Percentiles rank a stretch among this genome's conserved stretches.
Conservation (phyloP, 2,797 vertebrate genomes). For the Gymnothorax javanicus region DNA sequence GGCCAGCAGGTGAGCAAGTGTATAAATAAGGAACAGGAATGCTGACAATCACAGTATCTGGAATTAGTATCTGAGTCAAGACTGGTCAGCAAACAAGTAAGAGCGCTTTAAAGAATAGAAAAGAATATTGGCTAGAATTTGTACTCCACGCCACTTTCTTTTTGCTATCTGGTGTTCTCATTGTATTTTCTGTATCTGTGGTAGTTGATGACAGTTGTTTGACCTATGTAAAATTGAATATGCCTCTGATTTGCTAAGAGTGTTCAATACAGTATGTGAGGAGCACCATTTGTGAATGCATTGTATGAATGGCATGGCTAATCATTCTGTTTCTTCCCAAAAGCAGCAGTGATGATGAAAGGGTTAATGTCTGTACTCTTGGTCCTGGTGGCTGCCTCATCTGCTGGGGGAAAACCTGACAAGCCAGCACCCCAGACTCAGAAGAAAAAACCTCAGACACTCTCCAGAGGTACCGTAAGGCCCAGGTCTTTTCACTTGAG, state of each 20-base stretch:
- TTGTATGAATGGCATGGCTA: neutral
- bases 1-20: conserved; percentile 49
- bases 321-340: conserved; percentile 5
- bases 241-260: neutral
- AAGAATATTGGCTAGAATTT: neutral
- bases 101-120: conserved; percentile 42
- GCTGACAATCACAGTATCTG: conserved; percentile 49
- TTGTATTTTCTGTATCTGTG: neutral
- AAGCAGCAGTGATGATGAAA: conserved; percentile 78
- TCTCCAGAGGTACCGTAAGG: conserved; percentile 83
- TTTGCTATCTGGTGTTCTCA: neutral
- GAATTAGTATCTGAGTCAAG: conserved; percentile 42
- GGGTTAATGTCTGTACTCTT: conserved; percentile 66
- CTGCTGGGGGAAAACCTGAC: conserved; percentile 71
- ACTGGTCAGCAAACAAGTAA: conserved; percentile 60
- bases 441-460: conserved; percentile 83
- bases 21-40: conserved; percentile 68
- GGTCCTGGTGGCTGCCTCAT: conserved; percentile 76
- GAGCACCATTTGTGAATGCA: neutral
- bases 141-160: neutral
- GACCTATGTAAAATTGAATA: neutral
- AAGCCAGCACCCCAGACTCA: conserved; percentile 74
- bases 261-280: neutral
- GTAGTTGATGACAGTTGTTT: neutral
- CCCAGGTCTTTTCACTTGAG: neutral